Base-by-base conservation (phyloP, 2,888 invertebrate species). In the Diabrotica balteata region DNA sequence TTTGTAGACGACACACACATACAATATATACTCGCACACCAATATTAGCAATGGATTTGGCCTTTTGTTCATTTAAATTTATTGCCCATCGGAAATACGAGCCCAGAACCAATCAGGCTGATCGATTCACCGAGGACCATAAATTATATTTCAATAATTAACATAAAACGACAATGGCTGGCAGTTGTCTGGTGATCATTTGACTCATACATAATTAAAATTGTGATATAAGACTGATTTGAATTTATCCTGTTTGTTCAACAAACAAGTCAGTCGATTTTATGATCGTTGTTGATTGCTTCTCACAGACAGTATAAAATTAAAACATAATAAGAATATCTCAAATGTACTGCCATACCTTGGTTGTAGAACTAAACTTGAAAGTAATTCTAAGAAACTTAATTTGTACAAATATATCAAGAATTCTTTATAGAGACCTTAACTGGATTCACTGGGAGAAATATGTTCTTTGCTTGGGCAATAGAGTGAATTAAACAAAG, bases 141-240 rank as follows among this genome's bases (percentile, higher is more conserved):
- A 77, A 77, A 76, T 77, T 75, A 75, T 71, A 72, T 68, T 73
- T 77, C 71, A 71, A 75, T 75, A 78, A 78, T 78, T 78, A 78
- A 75, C 77, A 77, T 78, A 75, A 74, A 72, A 67, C 72, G 72
- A 77, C 77, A 78, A 78, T 79, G 75, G 76, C 65, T 71, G 73
- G 67, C 73, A 72, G 71, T 72, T 72, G 70, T 69, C 72, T 68
- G 73, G 42, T 52, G 45, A 69, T 70, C 57, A 67, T 73, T 70
- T 65, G 65, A 63, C 63, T 70, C 67, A 67, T 72, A 67, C 70
- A 67, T 72, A 70, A 72, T 72, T 72, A 67, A 69, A 72, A 73
- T 73, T 73, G 66, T 73, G 66, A 66, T 70, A 71, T 66, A 61
- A 67, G 70, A 22, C 51, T 57, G 54, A 63, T 63, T 63, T 53